Evolutionary conservation across 2,888 invertebrate genomes (phyloP).

Genomic region (Acrobeloides nanus): DNA sequence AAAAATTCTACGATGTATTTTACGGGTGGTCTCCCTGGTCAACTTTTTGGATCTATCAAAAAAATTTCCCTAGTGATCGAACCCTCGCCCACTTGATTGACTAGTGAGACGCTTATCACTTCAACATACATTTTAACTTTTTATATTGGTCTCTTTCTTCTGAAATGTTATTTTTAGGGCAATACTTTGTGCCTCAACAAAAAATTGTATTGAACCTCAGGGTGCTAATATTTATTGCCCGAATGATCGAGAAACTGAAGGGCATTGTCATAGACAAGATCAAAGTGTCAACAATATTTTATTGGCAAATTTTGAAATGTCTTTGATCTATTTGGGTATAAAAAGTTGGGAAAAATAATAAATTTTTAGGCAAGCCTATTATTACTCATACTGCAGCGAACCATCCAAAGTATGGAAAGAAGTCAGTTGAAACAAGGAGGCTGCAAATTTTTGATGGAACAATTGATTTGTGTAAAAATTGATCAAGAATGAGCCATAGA

Average conservation of each 20-base stretch:
- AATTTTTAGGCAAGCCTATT: constrained; percentile 8
- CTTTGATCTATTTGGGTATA: background rate
- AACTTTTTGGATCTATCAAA: no score
- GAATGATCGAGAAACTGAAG: constrained; percentile 1
- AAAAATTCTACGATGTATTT: no score
- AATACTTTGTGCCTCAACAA: constrained; percentile 17
- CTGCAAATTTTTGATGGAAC: constrained; percentile 11
- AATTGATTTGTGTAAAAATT: no score
- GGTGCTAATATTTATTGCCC: constrained; percentile 12
- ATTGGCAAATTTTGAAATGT: constrained; percentile 16
- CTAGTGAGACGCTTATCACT: no score
- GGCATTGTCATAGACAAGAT: constrained; percentile 22
- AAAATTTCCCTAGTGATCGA: no score
- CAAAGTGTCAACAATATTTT: constrained; percentile 18
- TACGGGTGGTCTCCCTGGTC: no score
- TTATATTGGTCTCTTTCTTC: no score
- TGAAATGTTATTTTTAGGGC: constrained; percentile 13
- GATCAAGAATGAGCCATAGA: no score
- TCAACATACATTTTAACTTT: no score
- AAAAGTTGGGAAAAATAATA: constrained; percentile 4
- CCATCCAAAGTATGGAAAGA: constrained; percentile 19
- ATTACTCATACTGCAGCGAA: constrained; percentile 10
- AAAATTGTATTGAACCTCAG: constrained; percentile 21
- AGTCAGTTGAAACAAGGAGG: constrained; percentile 13
- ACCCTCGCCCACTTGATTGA: no score